Evolutionary conservation across 2,113 vertebrate species (phyloP).

Genomic region (Terrapene triunguis): DNA sequence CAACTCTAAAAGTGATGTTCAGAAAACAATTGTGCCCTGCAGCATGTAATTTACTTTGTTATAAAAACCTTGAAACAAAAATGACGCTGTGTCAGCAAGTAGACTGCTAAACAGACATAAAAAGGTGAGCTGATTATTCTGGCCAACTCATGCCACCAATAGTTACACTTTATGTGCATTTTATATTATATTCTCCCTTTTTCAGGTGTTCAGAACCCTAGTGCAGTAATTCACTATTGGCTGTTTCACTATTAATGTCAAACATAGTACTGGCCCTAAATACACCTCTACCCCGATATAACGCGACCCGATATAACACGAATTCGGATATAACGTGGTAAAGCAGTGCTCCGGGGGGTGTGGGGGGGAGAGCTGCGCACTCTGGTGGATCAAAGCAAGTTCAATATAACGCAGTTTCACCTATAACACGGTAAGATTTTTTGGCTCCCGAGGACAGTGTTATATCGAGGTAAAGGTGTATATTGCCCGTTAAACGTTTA

Average conservation of each 20-base stretch:
- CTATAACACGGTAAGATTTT: too few species aligned
- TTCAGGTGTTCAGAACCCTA: not conserved
- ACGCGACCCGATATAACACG: too few species aligned
- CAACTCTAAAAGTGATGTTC: not conserved
- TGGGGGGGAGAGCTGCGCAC: too few species aligned
- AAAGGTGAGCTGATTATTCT: conserved; percentile 19
- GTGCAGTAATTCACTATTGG: not conserved
- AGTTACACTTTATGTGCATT: not conserved
- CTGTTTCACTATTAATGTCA: not conserved
- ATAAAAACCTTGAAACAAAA: conserved; percentile 40
- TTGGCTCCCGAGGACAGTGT: too few species aligned
- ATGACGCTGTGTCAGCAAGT: conserved; percentile 25
- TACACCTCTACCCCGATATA: too few species aligned
- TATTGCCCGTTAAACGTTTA: not conserved
- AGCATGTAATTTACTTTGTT: conserved; percentile 41
- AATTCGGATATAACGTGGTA: too few species aligned
- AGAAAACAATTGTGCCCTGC: conserved; percentile 38
- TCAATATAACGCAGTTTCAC: too few species aligned
- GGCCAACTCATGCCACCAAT: not conserved
- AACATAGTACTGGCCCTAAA: not conserved
- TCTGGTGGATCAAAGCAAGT: too few species aligned
- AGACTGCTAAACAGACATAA: conserved; percentile 33
- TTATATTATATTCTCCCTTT: not conserved
- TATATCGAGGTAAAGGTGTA: too few species aligned
- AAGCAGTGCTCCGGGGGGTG: too few species aligned